phyloP scores from a whole-genome alignment of 2,888 invertebrate genomes.

The Gerris lacustris region DNA sequence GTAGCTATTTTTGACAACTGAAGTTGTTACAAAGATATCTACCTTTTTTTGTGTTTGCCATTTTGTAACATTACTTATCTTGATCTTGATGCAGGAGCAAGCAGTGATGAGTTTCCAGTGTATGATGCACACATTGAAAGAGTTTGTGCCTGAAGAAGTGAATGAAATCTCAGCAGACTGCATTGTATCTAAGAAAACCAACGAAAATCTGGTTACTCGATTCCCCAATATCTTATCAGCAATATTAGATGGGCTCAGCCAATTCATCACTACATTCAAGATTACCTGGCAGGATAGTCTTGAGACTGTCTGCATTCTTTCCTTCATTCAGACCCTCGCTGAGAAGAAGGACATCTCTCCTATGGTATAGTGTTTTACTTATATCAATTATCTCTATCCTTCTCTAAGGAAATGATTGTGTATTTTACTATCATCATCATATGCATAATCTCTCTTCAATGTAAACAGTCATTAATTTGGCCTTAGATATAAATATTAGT shows the following conservation, averaged over 20 bases:
- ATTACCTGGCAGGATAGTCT: constrained; percentile 22
- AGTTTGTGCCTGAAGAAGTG: constrained; percentile 15
- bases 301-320: constrained; percentile 19
- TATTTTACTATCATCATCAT: no score
- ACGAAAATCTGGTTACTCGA: background rate
- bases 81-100: constrained; percentile 19
- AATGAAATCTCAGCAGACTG: constrained; percentile 7
- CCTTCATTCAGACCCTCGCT: constrained; percentile 17
- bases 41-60: no score
- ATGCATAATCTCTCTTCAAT: no score
- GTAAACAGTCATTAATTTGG: no score
- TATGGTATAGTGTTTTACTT: constrained; percentile 11
- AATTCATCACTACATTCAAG: constrained; percentile 18
- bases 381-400: background rate
- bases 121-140: constrained; percentile 18
- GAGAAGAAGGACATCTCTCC: constrained; percentile 15
- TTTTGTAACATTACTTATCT: background rate
- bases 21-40: no score
- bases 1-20: no score
- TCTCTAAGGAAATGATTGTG: no score
- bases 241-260: constrained; percentile 15
- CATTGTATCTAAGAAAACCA: background rate
- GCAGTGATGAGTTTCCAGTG: constrained; percentile 21
- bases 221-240: constrained; percentile 14
- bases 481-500: no score